Evolutionary conservation across 2,113 vertebrate species (phyloP), one percentile per base, ranked within the genome.

Genomic region (Podarcis muralis): DNA sequence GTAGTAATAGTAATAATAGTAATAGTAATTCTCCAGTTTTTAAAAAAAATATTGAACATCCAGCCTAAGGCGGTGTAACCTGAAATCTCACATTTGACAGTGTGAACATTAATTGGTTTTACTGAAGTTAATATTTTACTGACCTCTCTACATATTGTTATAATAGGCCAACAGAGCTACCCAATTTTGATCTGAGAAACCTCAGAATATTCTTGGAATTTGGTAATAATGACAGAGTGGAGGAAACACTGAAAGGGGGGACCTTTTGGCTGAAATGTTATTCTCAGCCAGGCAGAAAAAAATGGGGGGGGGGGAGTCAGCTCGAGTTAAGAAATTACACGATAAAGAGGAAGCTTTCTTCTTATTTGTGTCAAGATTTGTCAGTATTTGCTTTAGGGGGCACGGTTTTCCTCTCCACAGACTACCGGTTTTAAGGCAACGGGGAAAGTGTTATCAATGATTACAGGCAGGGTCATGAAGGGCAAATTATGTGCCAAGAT

Each of bases 401-500:
- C 81, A 37, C 8, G 62, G 80, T 43, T 92, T 91, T 75, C 30
- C 5, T 92, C 20, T 80, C 93, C 86, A 74, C 22, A 93, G 91
- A 85, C 35, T 72, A 88, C 81, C 81, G 81, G 75, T n/a, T 3
- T 18, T 90, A 89, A 93, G 93, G 86, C 84, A 93, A 89, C 84
- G 40, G 92, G 92, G 75, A 71, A 75, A 92, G 32, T 78, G 69
- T 59, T 91, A 93, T 85, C 90, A 90, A 18, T n/a, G 91, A 93
- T 90, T 94, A 92, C 91, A 92, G 92, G 62, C 85, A 92, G 94
- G 72, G 92, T 95, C 93, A 94, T 62, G 57, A 35, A 95, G 93
- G 90, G 89, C 91, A 96, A 94, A 95, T 94, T 95, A 90, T 89
- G 92, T 93, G 92, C 92, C 94, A 94, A 92, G 94, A 94, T 94